Base-by-base conservation (phyloP, 2,113 vertebrate genomes). In the Lamprotornis superbus region DNA sequence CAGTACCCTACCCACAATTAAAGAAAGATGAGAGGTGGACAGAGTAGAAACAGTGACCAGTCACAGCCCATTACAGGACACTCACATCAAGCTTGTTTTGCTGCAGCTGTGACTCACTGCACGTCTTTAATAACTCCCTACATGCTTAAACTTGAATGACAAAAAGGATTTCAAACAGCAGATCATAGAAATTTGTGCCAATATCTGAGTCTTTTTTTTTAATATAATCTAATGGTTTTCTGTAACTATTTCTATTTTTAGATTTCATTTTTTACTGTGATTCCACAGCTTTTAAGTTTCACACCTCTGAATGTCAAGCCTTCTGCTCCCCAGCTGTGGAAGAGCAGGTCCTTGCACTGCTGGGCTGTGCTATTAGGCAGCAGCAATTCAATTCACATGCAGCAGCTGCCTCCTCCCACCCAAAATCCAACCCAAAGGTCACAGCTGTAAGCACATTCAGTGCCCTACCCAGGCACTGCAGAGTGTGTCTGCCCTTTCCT, bases 391-490 rank as follows among this genome's bases (percentile, higher is more conserved):
- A 16, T 8, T 73, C 33, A 23, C 5, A 2, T 3, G 39, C 27
- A 15, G 27, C 14, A 42, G 60, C 16, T 40, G 24, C 57, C 49
- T 35, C 18, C 27, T 18, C 30, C 18, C 11, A 31, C 39, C 25
- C 40, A 35, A 67, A 82, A 42, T 15, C 1, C 63, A 80, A 2
- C 8, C 21, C 0, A 0, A 31, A n/a, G 17, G 17, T 20, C 42
- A 69, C 27, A 42, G 24, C 12, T 12, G 7, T 5, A 12, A n/a
- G 30, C 35, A 69, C 33, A 28, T 17, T 52, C 17, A 40, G 19
- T 12, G 8, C n/a, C 30, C 40, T 10, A 11, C 12, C 37, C 50
- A 57, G 52, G 15, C 30, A 31, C 24, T 53, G 27, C 2, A 1
- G 49, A 23, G 5, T 4, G 35, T 1, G 1, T 5, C 30, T 7